Evolutionary conservation across 2,797 vertebrate species (phyloP), one percentile per base, ranked within the genome.

Genomic region (Melanotaenia maccullochi): DNA sequence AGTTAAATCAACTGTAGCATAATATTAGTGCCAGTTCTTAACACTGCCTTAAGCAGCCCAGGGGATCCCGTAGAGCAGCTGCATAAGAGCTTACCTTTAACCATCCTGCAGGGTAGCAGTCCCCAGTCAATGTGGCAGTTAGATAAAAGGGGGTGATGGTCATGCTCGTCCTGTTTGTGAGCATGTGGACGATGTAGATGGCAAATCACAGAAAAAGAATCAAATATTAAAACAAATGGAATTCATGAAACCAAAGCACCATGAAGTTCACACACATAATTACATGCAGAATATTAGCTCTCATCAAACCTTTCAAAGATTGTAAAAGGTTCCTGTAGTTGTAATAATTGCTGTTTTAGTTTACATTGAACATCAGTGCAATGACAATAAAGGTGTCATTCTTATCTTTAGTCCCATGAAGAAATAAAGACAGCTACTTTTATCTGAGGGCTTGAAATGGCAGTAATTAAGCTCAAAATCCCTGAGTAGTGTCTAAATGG

Each of bases 1-100:
- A 12, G 83, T 84, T 88, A 89, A 92, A 91, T 90, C 90, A 91
- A 83, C 85, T 86, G 87, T 90, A 90, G 91, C 90, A 90, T 91
- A 93, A 90, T 88, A 91, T 93, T 93, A 93, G 84, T 86, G 85
- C 82, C 82, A 80, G 86, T 82, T 88, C 79, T 86, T 88, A 88
- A 89, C 85, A 69, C 83, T 58, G 90, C 90, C 87, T 87, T 76
- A 68, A 90, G 91, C 83, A 68, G 80, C 92, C 84, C 90, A 89
- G 73, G 90, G 91, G 91, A 92, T 70, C 73, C 76, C 35, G 78
- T 22, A 71, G 81, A 90, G 90, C 88, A 89, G 87, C 87, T 93
- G 90, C 82, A 89, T 79, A 82, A 68, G 80, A 78, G 85, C 76
- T 76, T 38, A 85, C 83, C 85, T 83, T 71, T 57, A 87, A 90